Evolutionary conservation across 2,888 invertebrate species (phyloP), one percentile per base, ranked within the genome.

Genomic region (Tyria jacobaeae): DNA sequence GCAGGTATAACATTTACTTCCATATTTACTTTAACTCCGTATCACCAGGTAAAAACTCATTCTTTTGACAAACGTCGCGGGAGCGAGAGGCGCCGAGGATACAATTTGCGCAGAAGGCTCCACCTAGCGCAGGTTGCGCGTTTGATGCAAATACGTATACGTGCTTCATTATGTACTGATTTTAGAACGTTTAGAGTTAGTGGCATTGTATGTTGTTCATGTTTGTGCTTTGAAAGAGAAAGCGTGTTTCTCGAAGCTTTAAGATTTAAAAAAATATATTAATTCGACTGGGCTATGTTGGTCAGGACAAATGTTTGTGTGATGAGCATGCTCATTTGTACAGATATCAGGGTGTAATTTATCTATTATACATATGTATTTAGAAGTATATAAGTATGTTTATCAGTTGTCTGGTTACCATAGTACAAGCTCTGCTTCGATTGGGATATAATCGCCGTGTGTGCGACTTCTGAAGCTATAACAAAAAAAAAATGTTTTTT

Each of bases 111-210:
- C 82, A 73, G 78, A 83, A 80, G 84, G 74, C 72, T 80, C 78
- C 69, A 80, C 82, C 82, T 78, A 82, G 82, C 48, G 41, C 27
- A 59, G 27, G 56, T 82, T 81, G 87, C 82, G 84, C 87, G 89
- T 86, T 89, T 87, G 82, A 90, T 85, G 85, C 84, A 85, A 85
- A 85, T 86, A 84, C 86, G 78, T 70, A 80, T 87, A 85, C 87
- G 87, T 85, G 88, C 82, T 88, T 89, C 89, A 89, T 90, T 89
- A 89, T 86, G 88, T 84, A 79, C 86, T 88, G 89, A 89, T 89
- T 90, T 87, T 84, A 84, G 86, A 85, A 78, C 85, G 85, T 87
- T 89, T 87, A 85, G 86, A 76, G 83, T 73, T 80, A 75, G 79
- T 74, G 44, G 60, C 62, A 59, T 60, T 52, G 35, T 47, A 51